These are phyloP conservation scores for Alcis repandata DNA, from an alignment of 2,888 invertebrate genomes.

Conservation along the genomic window DNA sequence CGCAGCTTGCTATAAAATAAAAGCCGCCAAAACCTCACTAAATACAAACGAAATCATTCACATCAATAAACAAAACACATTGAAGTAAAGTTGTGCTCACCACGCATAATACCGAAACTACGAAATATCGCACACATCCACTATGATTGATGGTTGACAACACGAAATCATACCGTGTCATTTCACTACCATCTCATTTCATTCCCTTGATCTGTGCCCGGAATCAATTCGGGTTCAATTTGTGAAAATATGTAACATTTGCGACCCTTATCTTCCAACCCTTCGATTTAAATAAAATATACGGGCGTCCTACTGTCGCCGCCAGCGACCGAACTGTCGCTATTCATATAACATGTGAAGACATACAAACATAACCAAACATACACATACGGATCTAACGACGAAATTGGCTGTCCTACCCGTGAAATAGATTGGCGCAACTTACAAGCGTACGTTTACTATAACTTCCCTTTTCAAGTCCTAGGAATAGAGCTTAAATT, in stretches of 20 bases:
- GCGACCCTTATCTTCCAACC: slow-evolving; percentile 37
- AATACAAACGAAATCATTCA: background rate
- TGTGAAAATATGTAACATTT: slow-evolving; percentile 41
- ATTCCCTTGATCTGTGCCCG: slow-evolving; percentile 36
- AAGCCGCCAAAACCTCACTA: background rate
- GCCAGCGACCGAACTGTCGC: slow-evolving; percentile 26
- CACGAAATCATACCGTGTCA: slow-evolving; percentile 28
- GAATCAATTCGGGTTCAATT: slow-evolving; percentile 39
- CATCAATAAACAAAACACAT: slow-evolving; percentile 10
- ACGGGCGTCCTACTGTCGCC: slow-evolving; percentile 19
- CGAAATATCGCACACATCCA: slow-evolving; percentile 3
- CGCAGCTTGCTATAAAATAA: too few relatives aligned
- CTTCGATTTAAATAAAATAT: slow-evolving; percentile 30
- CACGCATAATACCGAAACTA: slow-evolving; percentile 1
- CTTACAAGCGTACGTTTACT: slow-evolving; percentile 50
- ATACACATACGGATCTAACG: slow-evolving; percentile 55
- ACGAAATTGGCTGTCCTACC: slow-evolving; percentile 73
- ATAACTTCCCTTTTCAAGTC: slow-evolving; percentile 40
- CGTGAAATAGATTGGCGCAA: slow-evolving; percentile 66
- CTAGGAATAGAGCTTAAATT: slow-evolving; percentile 45
- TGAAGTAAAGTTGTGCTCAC: background rate
- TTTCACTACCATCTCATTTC: slow-evolving; percentile 31
- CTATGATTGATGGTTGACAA: slow-evolving; percentile 19
- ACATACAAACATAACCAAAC: slow-evolving; percentile 22
- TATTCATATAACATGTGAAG: slow-evolving; percentile 30